These are phyloP conservation scores for Mesopsocus fuscifrons DNA, from an alignment of 2,888 invertebrate species.

Conservation along the genomic window DNA sequence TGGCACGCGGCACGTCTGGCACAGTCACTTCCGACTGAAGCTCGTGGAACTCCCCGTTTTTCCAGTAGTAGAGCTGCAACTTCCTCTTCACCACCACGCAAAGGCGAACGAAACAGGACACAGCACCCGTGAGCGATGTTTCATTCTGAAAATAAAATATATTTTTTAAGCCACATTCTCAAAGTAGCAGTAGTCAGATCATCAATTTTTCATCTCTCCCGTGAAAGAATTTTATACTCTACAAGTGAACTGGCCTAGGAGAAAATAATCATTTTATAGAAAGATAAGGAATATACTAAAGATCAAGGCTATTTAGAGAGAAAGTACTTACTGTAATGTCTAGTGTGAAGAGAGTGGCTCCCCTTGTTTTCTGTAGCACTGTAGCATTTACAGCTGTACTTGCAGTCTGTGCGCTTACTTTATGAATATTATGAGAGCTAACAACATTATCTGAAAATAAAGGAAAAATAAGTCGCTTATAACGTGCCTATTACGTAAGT, in stretches of 20 bases:
- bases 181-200: constrained; percentile 12
- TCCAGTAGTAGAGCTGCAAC: constrained; percentile 76
- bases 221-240: neutral
- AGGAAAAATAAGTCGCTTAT: constrained; percentile 8
- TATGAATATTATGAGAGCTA: constrained; percentile 63
- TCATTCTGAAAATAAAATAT: constrained; percentile 29
- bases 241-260: too few species aligned
- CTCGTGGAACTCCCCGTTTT: constrained; percentile 59
- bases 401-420: constrained; percentile 43
- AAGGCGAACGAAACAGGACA: constrained; percentile 55
- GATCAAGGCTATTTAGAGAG: neutral
- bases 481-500: too few species aligned
- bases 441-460: constrained; percentile 47
- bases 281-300: too few species aligned
- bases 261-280: too few species aligned
- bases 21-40: constrained; percentile 52
- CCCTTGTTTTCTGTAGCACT: constrained; percentile 64
- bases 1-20: constrained; percentile 58
- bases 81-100: constrained; percentile 76
- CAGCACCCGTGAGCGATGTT: constrained; percentile 49
- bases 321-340: constrained; percentile 40
- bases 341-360: constrained; percentile 73
- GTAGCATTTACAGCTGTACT: constrained; percentile 36
- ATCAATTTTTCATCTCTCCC: neutral
- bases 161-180: too few species aligned